Base-by-base conservation (phyloP, 2,888 invertebrate species). In the Torymus texanus region DNA sequence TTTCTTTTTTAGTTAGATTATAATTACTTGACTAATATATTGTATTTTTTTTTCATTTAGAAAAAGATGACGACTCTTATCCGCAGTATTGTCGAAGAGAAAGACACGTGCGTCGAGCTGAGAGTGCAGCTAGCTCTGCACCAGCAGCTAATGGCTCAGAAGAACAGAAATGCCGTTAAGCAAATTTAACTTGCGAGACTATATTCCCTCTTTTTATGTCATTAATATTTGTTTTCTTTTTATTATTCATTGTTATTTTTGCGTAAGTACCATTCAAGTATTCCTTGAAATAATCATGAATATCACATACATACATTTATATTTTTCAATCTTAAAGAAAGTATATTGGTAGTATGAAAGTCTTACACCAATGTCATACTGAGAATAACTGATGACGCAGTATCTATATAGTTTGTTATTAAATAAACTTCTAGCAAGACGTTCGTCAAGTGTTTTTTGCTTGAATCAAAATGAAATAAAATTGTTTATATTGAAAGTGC, bases 41-140 rank as follows among this genome's bases (percentile, higher is more conserved):
- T 41, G 41, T 55, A 67, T 77, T 72, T 68, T 74, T 80, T 53
- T 70, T 72, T 59, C 67, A 81, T 84, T 66, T 77, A 91, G 91
- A 90, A 94, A 88, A 95, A 94, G 88, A 93, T 94, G 88, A 91
- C 92, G 85, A 93, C 92, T 83, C 90, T 95, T 67, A 93, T 94
- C 70, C 93, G 93, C 84, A 94, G 94, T 86, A 94, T 95, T 83
- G 94, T 94, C 85, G 94, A 94, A 87, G 95, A 95, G 85, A 92
- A 93, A 83, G 93, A 94, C 68, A 94, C 94, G 21, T 94, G 94
- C 86, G 93, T 95, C 82, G 93, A 94, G 80, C 90, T 95, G n/a
- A 93, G 94, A 86, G 94, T 95, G 72, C 94, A 94, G 85, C 88
- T 94, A 59, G 93, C 93, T 59, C 92, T 93, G 90, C 92, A 93